A percentile compares a stretch with the other conserved stretches of the same genome.
phyloP scores from a whole-genome alignment of 2,113 vertebrate genomes.

The Amphilophus citrinellus region DNA sequence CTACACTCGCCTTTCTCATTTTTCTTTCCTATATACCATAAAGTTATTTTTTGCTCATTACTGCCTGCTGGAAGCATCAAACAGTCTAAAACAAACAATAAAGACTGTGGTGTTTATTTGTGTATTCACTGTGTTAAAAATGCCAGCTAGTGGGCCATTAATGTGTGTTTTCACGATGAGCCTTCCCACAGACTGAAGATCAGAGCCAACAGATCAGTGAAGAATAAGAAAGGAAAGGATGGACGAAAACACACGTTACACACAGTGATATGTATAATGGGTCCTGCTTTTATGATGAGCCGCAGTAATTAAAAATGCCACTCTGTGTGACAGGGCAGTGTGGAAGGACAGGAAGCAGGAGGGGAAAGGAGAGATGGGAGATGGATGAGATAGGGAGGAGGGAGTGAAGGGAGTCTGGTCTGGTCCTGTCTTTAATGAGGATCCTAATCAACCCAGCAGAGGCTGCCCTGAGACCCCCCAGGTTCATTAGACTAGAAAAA shows the following conservation, averaged over 20 bases:
- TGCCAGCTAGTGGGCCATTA: conserved; percentile 17
- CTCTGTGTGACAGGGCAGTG: conserved; percentile 58
- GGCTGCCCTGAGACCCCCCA: conserved; percentile 77
- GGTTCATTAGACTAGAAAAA: conserved; percentile 77
- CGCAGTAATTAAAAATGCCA: conserved; percentile 77
- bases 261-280: conserved; percentile 49
- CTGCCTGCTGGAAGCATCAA: conserved; percentile 33
- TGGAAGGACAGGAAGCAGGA: neutral
- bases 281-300: conserved; percentile 62
- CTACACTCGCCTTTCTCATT: neutral
- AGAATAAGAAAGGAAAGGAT: conserved; percentile 19
- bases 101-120: conserved; percentile 40
- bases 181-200: conserved; percentile 41
- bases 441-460: conserved; percentile 76
- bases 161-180: conserved; percentile 39
- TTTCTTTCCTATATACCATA: conserved; percentile 9
- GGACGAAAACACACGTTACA: conserved; percentile 13
- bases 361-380: conserved; percentile 26
- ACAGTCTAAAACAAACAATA: conserved; percentile 42
- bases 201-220: conserved; percentile 50
- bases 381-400: conserved; percentile 36
- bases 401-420: conserved; percentile 47
- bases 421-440: conserved; percentile 79
- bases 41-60: conserved; percentile 56
- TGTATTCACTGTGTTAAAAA: conserved; percentile 22